phyloP scores from a whole-genome alignment of 2,888 invertebrate species.

The Fabriciana adippe region DNA sequence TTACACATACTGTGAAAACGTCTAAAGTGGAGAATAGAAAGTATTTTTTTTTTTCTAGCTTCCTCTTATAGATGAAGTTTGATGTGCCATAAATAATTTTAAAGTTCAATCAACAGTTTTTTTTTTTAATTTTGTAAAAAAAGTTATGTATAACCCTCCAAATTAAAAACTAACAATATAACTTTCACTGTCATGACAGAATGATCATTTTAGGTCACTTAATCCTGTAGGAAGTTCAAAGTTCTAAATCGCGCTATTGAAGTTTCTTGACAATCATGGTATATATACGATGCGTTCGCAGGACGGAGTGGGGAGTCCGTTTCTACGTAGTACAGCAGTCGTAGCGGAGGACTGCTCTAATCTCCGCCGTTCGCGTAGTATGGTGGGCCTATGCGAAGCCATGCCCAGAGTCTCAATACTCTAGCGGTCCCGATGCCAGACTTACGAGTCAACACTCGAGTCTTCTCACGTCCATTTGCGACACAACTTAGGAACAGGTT shows the following conservation, averaged over 20 bases:
- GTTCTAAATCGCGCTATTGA: slow-evolving; percentile 50
- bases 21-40: no score
- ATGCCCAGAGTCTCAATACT: not conserved
- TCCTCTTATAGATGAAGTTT: no score
- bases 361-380: slow-evolving; percentile 38
- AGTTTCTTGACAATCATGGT: slow-evolving; percentile 21
- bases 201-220: no score
- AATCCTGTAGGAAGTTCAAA: no score
- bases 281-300: slow-evolving; percentile 6
- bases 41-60: no score
- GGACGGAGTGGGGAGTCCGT: slow-evolving; percentile 53
- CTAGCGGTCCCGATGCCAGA: not conserved
- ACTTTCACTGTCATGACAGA: no score
- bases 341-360: slow-evolving; percentile 53
- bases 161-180: no score
- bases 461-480: slow-evolving; percentile 1
- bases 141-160: no score
- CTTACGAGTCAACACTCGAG: not conserved
- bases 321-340: slow-evolving; percentile 62
- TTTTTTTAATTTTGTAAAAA: no score
- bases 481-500: not conserved
- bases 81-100: no score
- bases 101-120: no score
- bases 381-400: slow-evolving; percentile 18
- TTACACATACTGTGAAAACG: no score